Percentiles rank a stretch among this genome's conserved stretches.
phyloP scores from a whole-genome alignment of 2,797 vertebrate genomes.

The Anguilla anguilla region DNA sequence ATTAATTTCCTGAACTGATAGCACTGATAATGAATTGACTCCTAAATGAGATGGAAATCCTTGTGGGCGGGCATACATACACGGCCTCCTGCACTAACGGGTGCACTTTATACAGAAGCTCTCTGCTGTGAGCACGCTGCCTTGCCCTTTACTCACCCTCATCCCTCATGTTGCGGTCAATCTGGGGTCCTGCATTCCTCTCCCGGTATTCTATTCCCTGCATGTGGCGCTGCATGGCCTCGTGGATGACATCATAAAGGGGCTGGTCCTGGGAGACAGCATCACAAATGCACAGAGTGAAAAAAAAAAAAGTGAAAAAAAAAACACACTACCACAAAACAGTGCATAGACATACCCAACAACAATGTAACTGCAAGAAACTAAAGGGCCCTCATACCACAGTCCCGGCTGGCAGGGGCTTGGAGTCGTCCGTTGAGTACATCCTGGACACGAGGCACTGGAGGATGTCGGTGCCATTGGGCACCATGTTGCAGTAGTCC shows the following conservation, averaged over 20 bases:
- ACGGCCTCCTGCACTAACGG: background rate
- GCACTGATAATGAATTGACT: background rate
- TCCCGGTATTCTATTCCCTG: slow-evolving; percentile 88
- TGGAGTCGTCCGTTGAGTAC: slow-evolving; percentile 87
- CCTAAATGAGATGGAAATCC: background rate
- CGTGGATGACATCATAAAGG: slow-evolving; percentile 88
- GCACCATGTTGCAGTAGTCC: slow-evolving; percentile 84
- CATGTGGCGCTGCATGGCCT: slow-evolving; percentile 85
- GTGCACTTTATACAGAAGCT: background rate
- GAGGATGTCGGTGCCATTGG: slow-evolving; percentile 83
- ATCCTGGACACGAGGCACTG: slow-evolving; percentile 85
- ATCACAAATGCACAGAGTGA: background rate
- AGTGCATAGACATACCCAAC: background rate
- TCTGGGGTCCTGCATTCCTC: slow-evolving; percentile 87
- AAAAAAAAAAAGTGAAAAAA: background rate
- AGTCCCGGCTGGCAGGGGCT: slow-evolving; percentile 74
- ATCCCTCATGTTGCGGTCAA: slow-evolving; percentile 90
- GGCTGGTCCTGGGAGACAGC: slow-evolving; percentile 80
- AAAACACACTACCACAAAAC: no score
- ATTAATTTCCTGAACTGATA: background rate
- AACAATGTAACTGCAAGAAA: background rate
- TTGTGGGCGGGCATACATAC: background rate
- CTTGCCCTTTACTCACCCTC: slow-evolving; percentile 79
- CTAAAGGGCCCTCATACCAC: slow-evolving; percentile 65
- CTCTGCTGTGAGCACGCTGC: background rate